These are phyloP conservation scores for Scyliorhinus canicula DNA, from an alignment of 2,797 vertebrate genomes.

Conservation along the genomic window DNA sequence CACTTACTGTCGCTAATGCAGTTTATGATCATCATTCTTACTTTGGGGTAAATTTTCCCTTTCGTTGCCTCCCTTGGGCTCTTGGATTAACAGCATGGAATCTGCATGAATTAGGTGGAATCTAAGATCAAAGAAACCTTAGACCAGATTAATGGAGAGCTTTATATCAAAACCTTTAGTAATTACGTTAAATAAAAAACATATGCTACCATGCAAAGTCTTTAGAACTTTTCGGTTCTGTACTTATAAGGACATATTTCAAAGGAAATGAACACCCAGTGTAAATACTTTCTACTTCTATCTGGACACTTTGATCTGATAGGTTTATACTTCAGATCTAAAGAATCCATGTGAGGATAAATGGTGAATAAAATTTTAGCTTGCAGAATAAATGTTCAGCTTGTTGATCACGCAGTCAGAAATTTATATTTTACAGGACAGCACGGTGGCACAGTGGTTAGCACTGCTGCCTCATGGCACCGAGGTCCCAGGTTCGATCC, in stretches of 20 bases:
- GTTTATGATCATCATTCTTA: neutral
- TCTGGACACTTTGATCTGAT: neutral
- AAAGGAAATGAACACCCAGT: neutral
- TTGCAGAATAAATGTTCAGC: neutral
- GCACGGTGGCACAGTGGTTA: too few relatives aligned
- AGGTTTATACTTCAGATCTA: neutral
- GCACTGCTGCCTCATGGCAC: too few relatives aligned
- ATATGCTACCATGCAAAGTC: neutral
- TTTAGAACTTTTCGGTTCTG: neutral
- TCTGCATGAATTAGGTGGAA: neutral
- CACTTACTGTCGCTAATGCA: neutral
- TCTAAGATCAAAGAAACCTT: neutral
- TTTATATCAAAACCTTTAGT: slow-evolving; percentile 8
- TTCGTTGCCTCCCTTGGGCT: neutral
- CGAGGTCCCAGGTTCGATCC: too few relatives aligned
- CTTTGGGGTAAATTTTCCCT: neutral
- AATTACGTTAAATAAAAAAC: neutral
- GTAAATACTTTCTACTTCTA: neutral
- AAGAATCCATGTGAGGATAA: neutral
- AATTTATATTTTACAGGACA: too few relatives aligned
- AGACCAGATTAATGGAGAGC: neutral
- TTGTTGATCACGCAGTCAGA: neutral
- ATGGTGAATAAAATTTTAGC: neutral
- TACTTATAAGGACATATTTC: neutral
- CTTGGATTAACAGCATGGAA: neutral